Percentiles rank a stretch among this genome's conserved stretches.
These are phyloP conservation scores for Macaria notata DNA, from an alignment of 2,888 invertebrate species.

Conservation along the genomic window DNA sequence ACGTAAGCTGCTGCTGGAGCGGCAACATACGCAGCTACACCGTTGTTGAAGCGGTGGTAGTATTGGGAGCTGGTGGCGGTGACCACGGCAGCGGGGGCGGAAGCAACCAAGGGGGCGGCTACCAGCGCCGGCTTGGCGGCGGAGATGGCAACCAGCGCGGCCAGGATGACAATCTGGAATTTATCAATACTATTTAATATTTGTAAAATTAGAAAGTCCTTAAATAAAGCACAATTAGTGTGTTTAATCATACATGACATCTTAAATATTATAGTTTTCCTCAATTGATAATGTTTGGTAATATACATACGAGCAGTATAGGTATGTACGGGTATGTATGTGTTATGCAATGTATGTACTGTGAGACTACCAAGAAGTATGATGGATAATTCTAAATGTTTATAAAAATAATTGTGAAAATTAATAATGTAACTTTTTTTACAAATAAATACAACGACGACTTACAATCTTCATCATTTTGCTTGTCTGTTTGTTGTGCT, in stretches of 20 bases:
- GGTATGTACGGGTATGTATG: too few relatives aligned
- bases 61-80: conserved; percentile 87
- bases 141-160: conserved; percentile 62
- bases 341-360: too few relatives aligned
- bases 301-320: too few relatives aligned
- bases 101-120: conserved; percentile 60
- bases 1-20: conserved; percentile 57
- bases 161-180: conserved; percentile 60
- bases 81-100: conserved; percentile 75
- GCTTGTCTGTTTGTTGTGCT: conserved; percentile 48
- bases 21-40: conserved; percentile 68
- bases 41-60: conserved; percentile 84
- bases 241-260: too few relatives aligned
- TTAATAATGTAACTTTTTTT: too few relatives aligned
- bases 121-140: conserved; percentile 63
- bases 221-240: too few relatives aligned
- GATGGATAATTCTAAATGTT: too few relatives aligned
- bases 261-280: too few relatives aligned
- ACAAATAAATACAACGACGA: conserved; percentile 20
- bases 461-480: conserved; percentile 77
- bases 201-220: background rate
- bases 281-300: too few relatives aligned
- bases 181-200: too few relatives aligned
- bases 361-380: too few relatives aligned
- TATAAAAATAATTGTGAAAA: too few relatives aligned